Conservation (phyloP, 2,113 vertebrate species). For the Caranx ignobilis region DNA sequence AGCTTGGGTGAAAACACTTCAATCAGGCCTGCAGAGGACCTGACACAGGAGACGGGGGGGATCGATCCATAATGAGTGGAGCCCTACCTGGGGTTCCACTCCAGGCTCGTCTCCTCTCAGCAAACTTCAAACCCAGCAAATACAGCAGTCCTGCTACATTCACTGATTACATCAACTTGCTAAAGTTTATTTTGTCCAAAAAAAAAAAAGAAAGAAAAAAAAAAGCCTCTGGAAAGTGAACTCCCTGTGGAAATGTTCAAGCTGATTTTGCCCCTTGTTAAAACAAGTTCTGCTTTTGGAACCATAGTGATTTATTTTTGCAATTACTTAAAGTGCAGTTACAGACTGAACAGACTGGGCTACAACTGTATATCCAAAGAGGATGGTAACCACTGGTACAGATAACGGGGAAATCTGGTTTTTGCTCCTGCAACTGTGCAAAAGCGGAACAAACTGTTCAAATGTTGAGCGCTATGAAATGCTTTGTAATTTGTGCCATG, state of each 20-base stretch:
- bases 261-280: conserved; percentile 33
- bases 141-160: conserved; percentile 51
- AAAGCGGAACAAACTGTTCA: conserved; percentile 2
- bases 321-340: conserved; percentile 1
- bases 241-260: conserved; percentile 8
- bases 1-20: conserved; percentile 83
- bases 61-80: conserved; percentile 81
- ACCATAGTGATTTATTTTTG: conserved; percentile 1
- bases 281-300: conserved; percentile 14
- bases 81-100: conserved; percentile 79
- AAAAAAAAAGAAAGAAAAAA: background rate
- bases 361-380: conserved; percentile 11
- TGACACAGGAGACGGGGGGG: conserved; percentile 77
- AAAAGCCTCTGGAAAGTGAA: conserved; percentile 21
- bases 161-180: conserved; percentile 57
- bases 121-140: conserved; percentile 69
- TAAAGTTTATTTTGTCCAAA: conserved; percentile 53
- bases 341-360: background rate
- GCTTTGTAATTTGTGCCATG: background rate
- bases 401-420: conserved; percentile 1
- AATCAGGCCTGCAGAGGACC: conserved; percentile 77
- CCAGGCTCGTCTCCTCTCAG: conserved; percentile 53
- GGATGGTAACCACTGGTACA: background rate
- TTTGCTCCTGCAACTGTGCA: conserved; percentile 8
- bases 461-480: background rate